Conservation (phyloP, 2,888 invertebrate genomes). For the Diarsia mendica region DNA sequence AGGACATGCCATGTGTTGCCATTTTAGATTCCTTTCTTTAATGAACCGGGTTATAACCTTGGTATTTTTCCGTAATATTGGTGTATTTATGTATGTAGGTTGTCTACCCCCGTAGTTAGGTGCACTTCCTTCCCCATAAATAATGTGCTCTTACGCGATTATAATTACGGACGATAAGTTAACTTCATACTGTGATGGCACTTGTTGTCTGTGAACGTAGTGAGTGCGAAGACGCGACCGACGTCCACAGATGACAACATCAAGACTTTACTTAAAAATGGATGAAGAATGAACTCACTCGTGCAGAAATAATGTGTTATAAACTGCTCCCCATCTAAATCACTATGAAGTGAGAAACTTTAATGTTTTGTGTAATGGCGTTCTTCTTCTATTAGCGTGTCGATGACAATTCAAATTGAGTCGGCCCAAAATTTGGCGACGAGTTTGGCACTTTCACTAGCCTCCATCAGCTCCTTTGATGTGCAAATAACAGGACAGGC, state of each 20-base stretch:
- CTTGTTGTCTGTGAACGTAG: neutral
- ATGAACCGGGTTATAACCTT: no score
- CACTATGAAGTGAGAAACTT: neutral
- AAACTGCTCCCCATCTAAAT: neutral
- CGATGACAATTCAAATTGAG: no score
- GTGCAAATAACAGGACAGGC: no score
- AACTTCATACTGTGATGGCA: neutral
- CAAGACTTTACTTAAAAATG: neutral
- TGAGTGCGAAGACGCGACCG: neutral
- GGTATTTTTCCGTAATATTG: neutral
- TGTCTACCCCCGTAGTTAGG: neutral
- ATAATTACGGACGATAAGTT: neutral
- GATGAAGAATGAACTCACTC: neutral
- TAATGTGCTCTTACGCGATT: conserved; percentile 4
- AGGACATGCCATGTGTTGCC: no score
- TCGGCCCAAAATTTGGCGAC: no score
- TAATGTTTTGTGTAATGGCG: no score
- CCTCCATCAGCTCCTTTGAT: no score
- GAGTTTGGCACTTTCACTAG: no score
- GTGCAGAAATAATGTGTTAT: neutral
- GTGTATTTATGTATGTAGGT: neutral
- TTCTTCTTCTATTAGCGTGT: no score
- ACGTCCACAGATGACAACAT: neutral
- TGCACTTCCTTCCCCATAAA: conserved; percentile 32
- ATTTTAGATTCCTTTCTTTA: no score